These are phyloP conservation scores for Antennarius maculatus DNA, from an alignment of 2,797 vertebrate species.

Conservation along the genomic window DNA sequence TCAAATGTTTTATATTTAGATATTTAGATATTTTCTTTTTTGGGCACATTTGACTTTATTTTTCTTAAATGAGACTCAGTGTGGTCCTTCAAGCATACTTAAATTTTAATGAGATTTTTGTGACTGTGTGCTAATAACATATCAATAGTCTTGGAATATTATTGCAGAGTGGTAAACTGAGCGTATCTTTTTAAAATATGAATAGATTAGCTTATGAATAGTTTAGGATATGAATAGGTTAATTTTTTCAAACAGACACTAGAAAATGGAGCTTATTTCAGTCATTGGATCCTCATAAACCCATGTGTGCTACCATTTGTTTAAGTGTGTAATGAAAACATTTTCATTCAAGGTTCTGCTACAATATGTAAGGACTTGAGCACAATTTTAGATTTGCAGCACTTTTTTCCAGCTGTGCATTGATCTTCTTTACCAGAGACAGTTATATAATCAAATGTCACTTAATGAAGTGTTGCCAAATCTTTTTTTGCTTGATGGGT, in stretches of 20 bases:
- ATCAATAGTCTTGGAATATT: neutral
- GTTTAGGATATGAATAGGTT: neutral
- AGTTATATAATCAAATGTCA: neutral
- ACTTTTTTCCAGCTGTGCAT: neutral
- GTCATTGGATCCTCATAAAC: too few species aligned
- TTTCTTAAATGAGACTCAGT: neutral
- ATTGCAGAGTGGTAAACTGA: neutral
- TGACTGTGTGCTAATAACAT: neutral
- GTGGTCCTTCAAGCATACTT: neutral
- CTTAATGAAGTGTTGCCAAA: too few species aligned
- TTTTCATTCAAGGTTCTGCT: too few species aligned
- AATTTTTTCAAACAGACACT: neutral
- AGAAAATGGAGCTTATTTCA: neutral
- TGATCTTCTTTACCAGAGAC: neutral
- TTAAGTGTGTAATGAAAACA: too few species aligned
- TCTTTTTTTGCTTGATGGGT: neutral
- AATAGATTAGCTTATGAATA: too few species aligned
- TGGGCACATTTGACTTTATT: neutral
- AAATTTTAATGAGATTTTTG: neutral
- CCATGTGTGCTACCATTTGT: too few species aligned
- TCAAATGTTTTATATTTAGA: too few species aligned
- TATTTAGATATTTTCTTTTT: too few species aligned
- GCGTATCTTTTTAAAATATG: neutral
- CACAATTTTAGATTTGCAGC: too few species aligned
- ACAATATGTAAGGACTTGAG: neutral